A percentile compares a stretch with the other conserved stretches of the same genome.
Evolutionary conservation across 2,113 vertebrate species (phyloP).

Genomic region (Astatotilapia flaviijosephi): DNA sequence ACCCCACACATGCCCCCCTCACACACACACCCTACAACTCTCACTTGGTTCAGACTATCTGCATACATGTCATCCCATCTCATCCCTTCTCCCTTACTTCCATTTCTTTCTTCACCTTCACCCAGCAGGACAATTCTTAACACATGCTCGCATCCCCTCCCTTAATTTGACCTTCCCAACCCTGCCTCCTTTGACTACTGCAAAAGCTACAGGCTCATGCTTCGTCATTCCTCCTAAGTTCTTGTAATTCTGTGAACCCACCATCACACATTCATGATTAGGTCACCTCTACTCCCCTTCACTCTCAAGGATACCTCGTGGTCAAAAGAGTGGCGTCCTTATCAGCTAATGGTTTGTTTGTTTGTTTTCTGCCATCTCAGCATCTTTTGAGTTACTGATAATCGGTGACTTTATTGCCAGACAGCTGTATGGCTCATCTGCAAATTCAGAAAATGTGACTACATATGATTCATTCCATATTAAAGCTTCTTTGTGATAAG

Average conservation of each 20-base stretch:
- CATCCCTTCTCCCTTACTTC: not conserved
- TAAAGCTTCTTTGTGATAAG: not conserved
- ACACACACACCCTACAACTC: constrained; percentile 7
- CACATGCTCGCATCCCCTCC: not conserved
- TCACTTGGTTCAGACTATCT: not conserved
- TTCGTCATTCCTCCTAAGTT: not conserved
- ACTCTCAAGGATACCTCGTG: not conserved
- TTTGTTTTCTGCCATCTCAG: not conserved
- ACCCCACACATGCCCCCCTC: not conserved
- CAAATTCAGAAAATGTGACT: not conserved
- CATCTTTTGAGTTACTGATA: not conserved
- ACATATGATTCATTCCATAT: not conserved
- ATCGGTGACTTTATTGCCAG: not conserved
- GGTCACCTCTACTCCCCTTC: not conserved
- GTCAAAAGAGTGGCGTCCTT: not conserved
- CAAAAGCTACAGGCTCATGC: not conserved
- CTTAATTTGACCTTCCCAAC: not conserved
- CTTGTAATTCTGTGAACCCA: not conserved
- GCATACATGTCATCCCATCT: not conserved
- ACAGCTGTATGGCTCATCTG: not conserved
- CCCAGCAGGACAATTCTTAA: not conserved
- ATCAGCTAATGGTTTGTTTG: not conserved
- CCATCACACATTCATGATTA: not conserved
- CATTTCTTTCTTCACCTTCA: constrained; percentile 3
- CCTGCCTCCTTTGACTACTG: not conserved